Base-by-base conservation (phyloP, 2,797 vertebrate genomes). In the Myoxocephalus aenaeus region DNA sequence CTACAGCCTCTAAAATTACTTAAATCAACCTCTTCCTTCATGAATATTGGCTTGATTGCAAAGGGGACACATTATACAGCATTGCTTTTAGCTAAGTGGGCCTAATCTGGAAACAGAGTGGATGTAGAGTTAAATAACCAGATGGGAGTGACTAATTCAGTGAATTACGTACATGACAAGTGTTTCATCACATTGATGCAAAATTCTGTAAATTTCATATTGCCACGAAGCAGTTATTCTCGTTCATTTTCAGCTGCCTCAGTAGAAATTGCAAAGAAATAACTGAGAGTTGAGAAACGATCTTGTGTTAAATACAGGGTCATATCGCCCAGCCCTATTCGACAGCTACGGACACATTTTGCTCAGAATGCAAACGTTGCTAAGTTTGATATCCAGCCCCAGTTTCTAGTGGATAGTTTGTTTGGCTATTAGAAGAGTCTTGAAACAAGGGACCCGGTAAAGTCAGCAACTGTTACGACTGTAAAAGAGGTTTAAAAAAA, bases 161-260 rank as follows among this genome's bases (percentile, higher is more conserved):
- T 87, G 75, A 91, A 84, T 87, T 83, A 80, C 81, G 72, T 50
- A 20, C 15, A 58, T 15, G 17, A 58, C 42, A 32, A 67, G 15
- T 66, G 22, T 61, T 90, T 84, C 85, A 87, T 92, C 90, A 91
- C 79, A 90, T 89, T 90, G 86, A 90, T 86, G 87, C 40, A 82
- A 88, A 79, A 66, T 70, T 34, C 22, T 76, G 51, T 75, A 56
- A 76, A 79, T 80, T 61, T 44, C 42, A 48, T 79, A 51, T 73
- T 69, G 34, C 50, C 68, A 61, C 32, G n/a, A 63, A 75, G 59
- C 44, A 38, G 58, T 77, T 67, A 1, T 67, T 22, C 25, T 73
- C 46, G 58, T 51, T 72, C 20, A 48, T 73, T 68, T 65, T 42
- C 65, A 73, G 44, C 57, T 38, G 54, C n/a, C 3, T 74, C 4